Base-by-base conservation (phyloP, 2,888 invertebrate species). In the Oscheius sp. region DNA sequence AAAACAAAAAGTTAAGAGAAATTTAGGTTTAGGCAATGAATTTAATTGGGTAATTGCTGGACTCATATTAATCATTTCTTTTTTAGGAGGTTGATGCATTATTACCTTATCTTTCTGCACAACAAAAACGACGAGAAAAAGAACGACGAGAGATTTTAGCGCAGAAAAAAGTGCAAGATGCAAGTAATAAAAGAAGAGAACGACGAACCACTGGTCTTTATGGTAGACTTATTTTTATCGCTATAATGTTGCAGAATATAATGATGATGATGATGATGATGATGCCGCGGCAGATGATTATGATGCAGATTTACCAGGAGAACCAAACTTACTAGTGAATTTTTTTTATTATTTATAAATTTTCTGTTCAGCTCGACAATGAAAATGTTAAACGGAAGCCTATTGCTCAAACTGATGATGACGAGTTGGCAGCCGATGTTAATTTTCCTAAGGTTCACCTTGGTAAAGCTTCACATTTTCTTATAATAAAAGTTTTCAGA, bases 321-420 rank as follows among this genome's bases (percentile, higher is more conserved):
- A 36, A 36, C 36, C n/a, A n/a, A 36, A 6, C 24, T 47, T 24
- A 24, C 24, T 22, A 47, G 47, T 47, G 3, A 12, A 2, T 22
- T 33, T 51, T 26, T 51, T 26, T 28, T 30, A n/a, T 44, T 17
- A 44, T 14, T 6, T 6, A 30, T 12, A 3, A 51, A 4, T n/a
- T 28, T 28, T 20, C 30, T 20, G 12, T 20, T 47, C 24, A 47
- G 5, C 22, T 47, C 4, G 12, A n/a, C 6, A 4, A 20, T 24
- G 47, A 47, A 17, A 17, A 12, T 47, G 14, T 54, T 22, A 74
- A 86, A 78, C 87, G 87, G 67, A 77, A 86, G 1, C 75, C 80
- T 17, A 77, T 87, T 32, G 86, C 86, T 77, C 85, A 86, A 59
- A 77, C 86, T 32, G 78, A 80, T 49, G 81, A 81, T 56, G 81